Base-by-base conservation (phyloP, 2,113 vertebrate species). In the Symphodus melops region DNA sequence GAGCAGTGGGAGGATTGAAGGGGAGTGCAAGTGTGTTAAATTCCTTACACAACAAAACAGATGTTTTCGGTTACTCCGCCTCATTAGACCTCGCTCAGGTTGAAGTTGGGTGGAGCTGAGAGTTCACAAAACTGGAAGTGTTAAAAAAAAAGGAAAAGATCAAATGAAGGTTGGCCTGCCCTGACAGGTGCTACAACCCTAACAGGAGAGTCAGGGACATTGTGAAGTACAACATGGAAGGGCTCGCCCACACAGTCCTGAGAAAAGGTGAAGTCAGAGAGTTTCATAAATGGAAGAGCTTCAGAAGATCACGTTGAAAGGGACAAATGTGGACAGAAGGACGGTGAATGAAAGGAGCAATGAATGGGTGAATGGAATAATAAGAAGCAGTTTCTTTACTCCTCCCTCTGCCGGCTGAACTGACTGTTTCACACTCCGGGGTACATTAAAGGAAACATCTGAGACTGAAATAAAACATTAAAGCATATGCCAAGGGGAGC, bases 181-280 rank as follows among this genome's bases (percentile, higher is more conserved):
- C 23, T 17, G 17, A 19, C 69, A 79, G 68, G 55, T 66, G 61
- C 0, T 53, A 75, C 25, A 53, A 48, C 59, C 53, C 55, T 13
- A 25, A 61, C 61, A 52, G 55, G 49, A 51, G 55, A 48, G 14
- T 41, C 61, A 51, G 21, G 9, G 19, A 69, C 8, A 3, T 37
- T 23, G 60, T 25, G 16, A 33, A 33, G 39, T 9, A 20, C 16
- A 23, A 23, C 23, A 5, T 59, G n/a, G 9, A 19, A 37, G 5
- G 13, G 10, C 37, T 57, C 68, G 51, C 37, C 48, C 53, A 57
- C 54, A 12, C 8, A 23, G 28, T 10, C 55, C 55, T 1, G 14
- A 20, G 25, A 8, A 20, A 28, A 13, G 9, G 2, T n/a, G 42
- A 8, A 25, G 8, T 23, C 1, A 13, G 12, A 28, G 1, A 9